Evolutionary conservation across 2,888 invertebrate species (phyloP).

Genomic region (Onthophagus sagittarius): DNA sequence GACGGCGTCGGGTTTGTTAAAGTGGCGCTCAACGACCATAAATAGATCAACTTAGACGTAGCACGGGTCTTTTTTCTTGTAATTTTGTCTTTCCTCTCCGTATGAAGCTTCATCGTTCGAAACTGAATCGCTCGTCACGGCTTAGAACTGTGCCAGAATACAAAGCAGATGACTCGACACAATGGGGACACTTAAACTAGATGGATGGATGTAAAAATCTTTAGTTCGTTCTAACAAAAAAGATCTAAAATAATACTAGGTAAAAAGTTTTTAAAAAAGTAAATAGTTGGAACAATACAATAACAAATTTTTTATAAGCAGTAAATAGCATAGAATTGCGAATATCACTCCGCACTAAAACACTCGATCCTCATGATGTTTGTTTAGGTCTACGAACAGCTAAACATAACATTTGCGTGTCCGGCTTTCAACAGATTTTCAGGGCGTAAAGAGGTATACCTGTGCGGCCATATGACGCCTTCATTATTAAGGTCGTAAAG

Average conservation of each 20-base stretch:
- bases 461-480: conserved; percentile 32
- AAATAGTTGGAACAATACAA: background rate
- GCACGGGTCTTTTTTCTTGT: conserved; percentile 14
- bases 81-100: conserved; percentile 10
- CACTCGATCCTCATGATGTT: conserved; percentile 10
- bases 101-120: conserved; percentile 3
- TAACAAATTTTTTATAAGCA: background rate
- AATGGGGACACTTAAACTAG: background rate
- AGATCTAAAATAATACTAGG: too few species aligned
- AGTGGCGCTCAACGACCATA: conserved; percentile 20
- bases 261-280: too few species aligned
- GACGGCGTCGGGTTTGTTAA: conserved; percentile 24
- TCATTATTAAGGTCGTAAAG: conserved; percentile 27
- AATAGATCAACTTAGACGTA: conserved; percentile 20
- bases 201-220: background rate
- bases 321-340: background rate
- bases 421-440: conserved; percentile 24
- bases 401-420: conserved; percentile 19
- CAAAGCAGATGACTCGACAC: conserved; percentile 4
- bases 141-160: conserved; percentile 2
- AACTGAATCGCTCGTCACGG: conserved; percentile 1
- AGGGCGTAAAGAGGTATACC: conserved; percentile 24
- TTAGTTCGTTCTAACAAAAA: too few species aligned
- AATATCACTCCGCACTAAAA: background rate
- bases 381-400: conserved; percentile 17